Conservation (phyloP, 2,888 invertebrate genomes). For the Microplitis manilae region DNA sequence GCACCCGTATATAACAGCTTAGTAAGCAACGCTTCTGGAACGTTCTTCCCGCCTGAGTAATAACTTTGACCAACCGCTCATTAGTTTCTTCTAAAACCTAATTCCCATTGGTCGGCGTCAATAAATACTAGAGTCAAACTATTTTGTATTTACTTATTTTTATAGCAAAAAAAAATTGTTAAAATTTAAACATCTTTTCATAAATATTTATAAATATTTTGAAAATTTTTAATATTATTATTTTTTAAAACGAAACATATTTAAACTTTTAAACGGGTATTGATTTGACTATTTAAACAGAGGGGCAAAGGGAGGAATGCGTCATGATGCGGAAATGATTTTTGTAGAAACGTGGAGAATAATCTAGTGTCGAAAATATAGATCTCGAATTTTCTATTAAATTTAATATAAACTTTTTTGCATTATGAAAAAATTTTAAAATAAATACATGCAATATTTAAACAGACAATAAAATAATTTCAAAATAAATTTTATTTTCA, state of each 20-base stretch:
- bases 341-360: conserved; percentile 50
- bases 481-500: not conserved
- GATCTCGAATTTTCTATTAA: not conserved
- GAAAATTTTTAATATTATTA: too few species aligned
- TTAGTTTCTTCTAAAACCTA: not conserved
- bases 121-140: not conserved
- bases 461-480: not conserved
- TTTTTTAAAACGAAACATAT: too few species aligned
- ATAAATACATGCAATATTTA: not conserved
- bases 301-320: conserved; percentile 34
- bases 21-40: conserved; percentile 63
- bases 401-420: not conserved
- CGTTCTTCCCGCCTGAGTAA: conserved; percentile 54
- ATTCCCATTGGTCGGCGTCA: conserved; percentile 37
- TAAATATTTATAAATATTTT: not conserved
- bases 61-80: not conserved
- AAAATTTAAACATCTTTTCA: not conserved
- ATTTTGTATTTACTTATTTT: not conserved
- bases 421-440: not conserved
- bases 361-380: conserved; percentile 41
- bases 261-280: not conserved
- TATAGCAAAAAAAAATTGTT: not conserved
- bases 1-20: conserved; percentile 59
- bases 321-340: conserved; percentile 44
- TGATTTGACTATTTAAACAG: not conserved